Evolutionary conservation across 2,888 invertebrate species (phyloP).

Genomic region (Candidula unifasciata): DNA sequence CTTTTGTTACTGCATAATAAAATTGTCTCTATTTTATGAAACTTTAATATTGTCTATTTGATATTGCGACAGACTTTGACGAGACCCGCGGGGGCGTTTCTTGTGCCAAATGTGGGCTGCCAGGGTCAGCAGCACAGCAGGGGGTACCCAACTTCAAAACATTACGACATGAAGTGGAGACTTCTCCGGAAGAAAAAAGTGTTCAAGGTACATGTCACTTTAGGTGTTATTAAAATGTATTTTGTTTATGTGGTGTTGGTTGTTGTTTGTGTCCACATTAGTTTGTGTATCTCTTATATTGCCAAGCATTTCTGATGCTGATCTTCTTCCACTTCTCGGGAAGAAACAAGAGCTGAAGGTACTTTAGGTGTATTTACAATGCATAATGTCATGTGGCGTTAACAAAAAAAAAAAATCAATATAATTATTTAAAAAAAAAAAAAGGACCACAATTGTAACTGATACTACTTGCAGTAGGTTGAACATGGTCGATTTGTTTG

Average conservation of each 20-base stretch:
- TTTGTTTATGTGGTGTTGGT: background rate
- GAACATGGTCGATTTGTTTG: too few species aligned
- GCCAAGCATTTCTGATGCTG: background rate
- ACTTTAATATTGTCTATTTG: background rate
- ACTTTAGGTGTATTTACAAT: background rate
- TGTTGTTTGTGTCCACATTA: too few species aligned
- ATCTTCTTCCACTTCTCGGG: background rate
- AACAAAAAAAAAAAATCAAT: too few species aligned
- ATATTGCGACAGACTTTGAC: background rate
- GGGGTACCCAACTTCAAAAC: conserved; percentile 80
- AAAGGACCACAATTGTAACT: too few species aligned
- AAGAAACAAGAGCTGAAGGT: background rate
- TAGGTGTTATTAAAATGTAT: background rate
- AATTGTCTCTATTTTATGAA: too few species aligned
- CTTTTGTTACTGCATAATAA: too few species aligned
- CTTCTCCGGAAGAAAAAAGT: conserved; percentile 81
- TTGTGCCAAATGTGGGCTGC: background rate
- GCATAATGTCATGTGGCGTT: too few species aligned
- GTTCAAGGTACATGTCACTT: conserved; percentile 57
- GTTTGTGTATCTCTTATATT: too few species aligned
- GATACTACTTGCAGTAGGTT: too few species aligned
- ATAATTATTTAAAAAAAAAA: too few species aligned
- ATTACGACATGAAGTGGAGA: conserved; percentile 89
- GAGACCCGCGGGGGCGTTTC: conserved; percentile 11
- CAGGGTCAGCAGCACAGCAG: conserved; percentile 39